phyloP scores from a whole-genome alignment of 2,797 vertebrate species.

The Microcaecilia unicolor region DNA sequence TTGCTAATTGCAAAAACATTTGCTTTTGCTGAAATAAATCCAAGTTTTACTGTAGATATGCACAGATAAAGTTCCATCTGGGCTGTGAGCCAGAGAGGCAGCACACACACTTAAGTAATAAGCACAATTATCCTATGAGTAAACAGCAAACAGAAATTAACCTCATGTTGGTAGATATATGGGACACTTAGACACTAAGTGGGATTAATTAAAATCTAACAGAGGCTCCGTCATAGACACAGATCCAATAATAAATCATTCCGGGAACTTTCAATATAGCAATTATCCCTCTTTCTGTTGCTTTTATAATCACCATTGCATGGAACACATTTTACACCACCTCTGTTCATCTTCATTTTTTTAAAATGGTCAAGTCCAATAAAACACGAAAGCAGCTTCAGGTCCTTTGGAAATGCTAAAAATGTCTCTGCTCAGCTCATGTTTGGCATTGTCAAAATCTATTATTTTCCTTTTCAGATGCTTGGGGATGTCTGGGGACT shows the following conservation, averaged over 20 bases:
- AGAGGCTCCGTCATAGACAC: slow-evolving; percentile 22
- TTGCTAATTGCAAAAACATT: slow-evolving; percentile 22
- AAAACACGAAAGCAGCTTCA: too few relatives aligned
- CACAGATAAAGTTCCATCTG: slow-evolving; percentile 19
- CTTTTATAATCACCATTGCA: slow-evolving; percentile 6
- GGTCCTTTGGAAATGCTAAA: too few relatives aligned
- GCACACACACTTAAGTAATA: slow-evolving; percentile 20
- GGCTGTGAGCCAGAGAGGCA: slow-evolving; percentile 27
- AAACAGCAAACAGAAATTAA: slow-evolving; percentile 42
- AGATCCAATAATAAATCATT: slow-evolving; percentile 24
- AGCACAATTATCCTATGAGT: slow-evolving; percentile 39
- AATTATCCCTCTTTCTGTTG: slow-evolving; percentile 10
- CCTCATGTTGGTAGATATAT: slow-evolving; percentile 37
- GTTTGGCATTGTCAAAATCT: too few relatives aligned
- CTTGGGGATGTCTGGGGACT: too few relatives aligned
- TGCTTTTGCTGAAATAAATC: slow-evolving; percentile 22
- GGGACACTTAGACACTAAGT: slow-evolving; percentile 44
- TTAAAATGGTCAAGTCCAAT: too few relatives aligned
- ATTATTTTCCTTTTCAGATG: too few relatives aligned
- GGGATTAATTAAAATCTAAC: slow-evolving; percentile 48
- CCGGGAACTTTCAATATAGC: slow-evolving; percentile 9
- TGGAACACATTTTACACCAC: too few relatives aligned
- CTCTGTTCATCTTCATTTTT: too few relatives aligned
- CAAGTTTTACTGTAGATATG: slow-evolving; percentile 15
- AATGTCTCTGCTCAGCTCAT: too few relatives aligned